Percentiles rank a stretch among this genome's conserved stretches.
These are phyloP conservation scores for Pinctada fucata DNA, from an alignment of 2,888 invertebrate species.

Conservation along the genomic window DNA sequence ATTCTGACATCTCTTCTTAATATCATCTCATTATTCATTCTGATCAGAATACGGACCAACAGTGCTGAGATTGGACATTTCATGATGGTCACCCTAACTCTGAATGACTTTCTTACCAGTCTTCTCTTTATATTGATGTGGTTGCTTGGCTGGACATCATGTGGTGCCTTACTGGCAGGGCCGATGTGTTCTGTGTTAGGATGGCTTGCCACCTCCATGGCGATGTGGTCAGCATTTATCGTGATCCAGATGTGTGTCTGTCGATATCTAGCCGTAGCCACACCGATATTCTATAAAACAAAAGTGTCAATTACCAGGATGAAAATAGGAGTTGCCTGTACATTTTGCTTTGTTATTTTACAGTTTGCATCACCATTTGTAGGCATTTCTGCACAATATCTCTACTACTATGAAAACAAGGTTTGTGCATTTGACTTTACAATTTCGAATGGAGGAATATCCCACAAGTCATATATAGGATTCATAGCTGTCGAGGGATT, in stretches of 20 bases:
- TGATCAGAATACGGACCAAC: slow-evolving; percentile 31
- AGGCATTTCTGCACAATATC: slow-evolving; percentile 35
- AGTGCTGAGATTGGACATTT: slow-evolving; percentile 24
- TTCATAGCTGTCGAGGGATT: slow-evolving; percentile 39
- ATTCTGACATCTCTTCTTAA: slow-evolving; percentile 29
- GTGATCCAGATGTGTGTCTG: slow-evolving; percentile 43
- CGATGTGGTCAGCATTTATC: slow-evolving; percentile 48
- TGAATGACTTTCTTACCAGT: slow-evolving; percentile 38
- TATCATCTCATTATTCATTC: slow-evolving; percentile 28
- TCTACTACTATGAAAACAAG: slow-evolving; percentile 43
- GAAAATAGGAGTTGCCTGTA: slow-evolving; percentile 8
- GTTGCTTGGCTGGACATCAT: slow-evolving; percentile 43
- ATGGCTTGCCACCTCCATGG: slow-evolving; percentile 41
- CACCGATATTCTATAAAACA: slow-evolving; percentile 44
- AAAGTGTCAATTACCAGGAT: slow-evolving; percentile 33
- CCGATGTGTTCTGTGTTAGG: slow-evolving; percentile 40
- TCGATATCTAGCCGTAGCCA: slow-evolving; percentile 45
- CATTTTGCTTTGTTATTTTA: slow-evolving; percentile 25
- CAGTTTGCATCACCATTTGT: slow-evolving; percentile 39
- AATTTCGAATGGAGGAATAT: slow-evolving; percentile 25
- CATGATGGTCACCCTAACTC: slow-evolving; percentile 30
- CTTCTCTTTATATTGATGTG: slow-evolving; percentile 44
- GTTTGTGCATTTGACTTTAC: slow-evolving; percentile 47
- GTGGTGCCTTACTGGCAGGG: slow-evolving; percentile 29
- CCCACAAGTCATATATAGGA: slow-evolving; percentile 41